phyloP scores from a whole-genome alignment of 2,113 vertebrate genomes.

The Phainopepla nitens region DNA sequence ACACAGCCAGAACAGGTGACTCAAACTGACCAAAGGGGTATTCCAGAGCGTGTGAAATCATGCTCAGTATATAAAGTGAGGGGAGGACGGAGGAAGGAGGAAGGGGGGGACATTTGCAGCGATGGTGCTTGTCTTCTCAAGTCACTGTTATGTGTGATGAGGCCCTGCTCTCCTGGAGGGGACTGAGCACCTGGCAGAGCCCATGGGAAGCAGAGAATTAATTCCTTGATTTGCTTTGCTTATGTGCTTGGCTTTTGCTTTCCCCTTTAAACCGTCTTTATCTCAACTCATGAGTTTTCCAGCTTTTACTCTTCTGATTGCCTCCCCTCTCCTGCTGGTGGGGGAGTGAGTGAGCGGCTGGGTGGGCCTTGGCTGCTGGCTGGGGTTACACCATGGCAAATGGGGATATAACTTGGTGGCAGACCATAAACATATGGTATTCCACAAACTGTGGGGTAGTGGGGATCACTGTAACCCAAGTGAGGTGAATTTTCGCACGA shows the following conservation, averaged over 20 bases:
- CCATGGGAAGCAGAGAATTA: not conserved
- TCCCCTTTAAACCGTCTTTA: not conserved
- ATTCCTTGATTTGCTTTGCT: not conserved
- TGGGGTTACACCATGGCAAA: not conserved
- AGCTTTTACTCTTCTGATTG: not conserved
- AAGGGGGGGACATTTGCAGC: not conserved
- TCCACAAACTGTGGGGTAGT: not conserved
- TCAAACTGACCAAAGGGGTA: not conserved
- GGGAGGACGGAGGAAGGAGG: not conserved
- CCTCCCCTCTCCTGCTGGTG: fast-evolving
- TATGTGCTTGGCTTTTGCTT: not conserved
- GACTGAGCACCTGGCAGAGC: not conserved
- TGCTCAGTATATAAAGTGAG: not conserved
- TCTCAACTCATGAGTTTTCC: not conserved
- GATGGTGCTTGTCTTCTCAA: not conserved
- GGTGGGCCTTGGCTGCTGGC: not conserved
- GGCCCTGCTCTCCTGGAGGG: not conserved
- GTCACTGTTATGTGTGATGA: not conserved
- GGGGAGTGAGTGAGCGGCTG: not conserved
- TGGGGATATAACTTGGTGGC: not conserved
- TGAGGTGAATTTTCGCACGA: not conserved
- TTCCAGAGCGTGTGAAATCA: not conserved
- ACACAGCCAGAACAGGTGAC: not conserved
- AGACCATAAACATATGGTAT: not conserved
- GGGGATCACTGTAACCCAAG: not conserved